Conservation (phyloP, 2,888 invertebrate genomes). For the Drosophila kuntzei region DNA sequence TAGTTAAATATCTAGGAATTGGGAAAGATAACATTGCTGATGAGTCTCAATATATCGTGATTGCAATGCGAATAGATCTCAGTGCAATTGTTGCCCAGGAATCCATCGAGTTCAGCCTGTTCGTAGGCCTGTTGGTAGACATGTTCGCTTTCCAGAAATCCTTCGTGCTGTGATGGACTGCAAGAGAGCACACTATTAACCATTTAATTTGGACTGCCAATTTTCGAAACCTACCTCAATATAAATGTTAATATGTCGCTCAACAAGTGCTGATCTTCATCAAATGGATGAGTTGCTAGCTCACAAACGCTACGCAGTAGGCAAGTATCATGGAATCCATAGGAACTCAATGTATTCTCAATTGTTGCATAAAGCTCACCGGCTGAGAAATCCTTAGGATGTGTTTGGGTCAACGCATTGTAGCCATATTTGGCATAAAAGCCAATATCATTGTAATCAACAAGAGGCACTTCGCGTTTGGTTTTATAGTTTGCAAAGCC, state of each 20-base stretch:
- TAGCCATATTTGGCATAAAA: conserved; percentile 65
- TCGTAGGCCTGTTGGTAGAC: conserved; percentile 83
- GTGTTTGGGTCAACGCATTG: conserved; percentile 45
- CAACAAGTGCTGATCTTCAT: conserved; percentile 87
- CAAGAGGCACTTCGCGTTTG: conserved; percentile 40
- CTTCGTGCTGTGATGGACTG: conserved; percentile 87
- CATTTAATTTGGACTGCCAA: too few species aligned
- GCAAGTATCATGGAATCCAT: conserved; percentile 89
- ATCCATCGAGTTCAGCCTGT: conserved; percentile 79
- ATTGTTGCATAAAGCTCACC: conserved; percentile 83
- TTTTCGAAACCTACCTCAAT: conserved; percentile 87
- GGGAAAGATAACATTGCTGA: conserved; percentile 67
- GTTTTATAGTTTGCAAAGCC: conserved; percentile 68
- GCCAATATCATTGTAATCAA: conserved; percentile 19
- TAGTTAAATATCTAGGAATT: conserved; percentile 3
- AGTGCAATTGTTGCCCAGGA: conserved; percentile 75
- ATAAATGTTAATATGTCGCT: conserved; percentile 89
- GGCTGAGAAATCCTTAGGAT: conserved; percentile 84
- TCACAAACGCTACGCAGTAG: conserved; percentile 90
- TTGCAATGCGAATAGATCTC: conserved; percentile 75
- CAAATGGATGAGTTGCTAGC: conserved; percentile 88
- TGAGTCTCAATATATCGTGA: conserved; percentile 65
- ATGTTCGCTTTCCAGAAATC: conserved; percentile 87
- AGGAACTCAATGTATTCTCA: conserved; percentile 76
- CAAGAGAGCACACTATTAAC: not conserved